Evolutionary conservation across 2,113 vertebrate genomes (phyloP), one percentile per base, ranked within the genome.

Genomic region (Acrocephalus arundinaceus): DNA sequence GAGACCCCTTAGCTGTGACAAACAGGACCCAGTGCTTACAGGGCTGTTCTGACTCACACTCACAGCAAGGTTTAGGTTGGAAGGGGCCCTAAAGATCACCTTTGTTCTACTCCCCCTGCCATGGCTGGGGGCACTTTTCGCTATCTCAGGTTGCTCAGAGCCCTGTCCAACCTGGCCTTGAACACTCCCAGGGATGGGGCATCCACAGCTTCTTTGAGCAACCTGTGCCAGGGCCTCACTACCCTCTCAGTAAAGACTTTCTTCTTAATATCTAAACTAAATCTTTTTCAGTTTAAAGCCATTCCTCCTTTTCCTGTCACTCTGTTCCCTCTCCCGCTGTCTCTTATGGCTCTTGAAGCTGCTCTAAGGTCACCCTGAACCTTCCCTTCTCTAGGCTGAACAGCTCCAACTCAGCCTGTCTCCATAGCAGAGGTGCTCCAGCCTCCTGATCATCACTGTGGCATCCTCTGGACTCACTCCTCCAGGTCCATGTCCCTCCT

Each of bases 81-180:
- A 75, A 83, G 11, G 20, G 30, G 13, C 30, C 16, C 3, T 35
- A 35, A 48, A 35, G 13, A 4, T 9, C 30, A 9, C 14, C 20
- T 39, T 39, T n/a, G 54, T 46, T 75, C 54, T 22, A 10, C 3
- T 2, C 11, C 10, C 4, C 5, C 28, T 46, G 15, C 33, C 21
- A 4, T 55, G 62, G 16, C 13, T 21, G 31, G 30, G 25, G 35
- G 27, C 63, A 33, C 8, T 3, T 62, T 16, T 28, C n/a, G 30
- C 19, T 20, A 3, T 0, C 0, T 23, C 57, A 48, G 28, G 23
- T 1, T 39, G n/a, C 57, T 62, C 39, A 13, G 5, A 63, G n/a
- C 12, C 48, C 39, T 19, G 28, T 33, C 39, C 55, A 37, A 0
- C n/a, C 43, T 30, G 61, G 1, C 30, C 45, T 41, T 31, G 52